Evolutionary conservation across 2,113 vertebrate species (phyloP).

Genomic region (Mellivora capensis): DNA sequence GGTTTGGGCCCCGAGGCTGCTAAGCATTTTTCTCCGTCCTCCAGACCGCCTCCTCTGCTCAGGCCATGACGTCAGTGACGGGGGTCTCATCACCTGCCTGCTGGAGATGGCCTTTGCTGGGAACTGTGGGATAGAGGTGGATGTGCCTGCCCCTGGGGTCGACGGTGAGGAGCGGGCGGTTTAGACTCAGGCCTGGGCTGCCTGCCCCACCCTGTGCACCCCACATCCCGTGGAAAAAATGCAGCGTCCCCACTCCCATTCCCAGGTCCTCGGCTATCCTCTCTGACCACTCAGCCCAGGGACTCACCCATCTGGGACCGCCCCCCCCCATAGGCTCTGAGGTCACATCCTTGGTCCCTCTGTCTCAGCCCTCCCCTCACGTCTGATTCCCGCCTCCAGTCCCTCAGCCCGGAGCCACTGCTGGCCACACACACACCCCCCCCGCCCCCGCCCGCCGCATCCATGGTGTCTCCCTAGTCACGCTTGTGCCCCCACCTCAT

Average conservation of each 20-base stretch:
- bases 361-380: background rate
- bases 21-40: background rate
- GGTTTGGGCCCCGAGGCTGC: background rate
- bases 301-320: background rate
- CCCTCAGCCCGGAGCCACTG: background rate
- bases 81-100: slow-evolving; percentile 90
- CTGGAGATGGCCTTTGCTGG: slow-evolving; percentile 96
- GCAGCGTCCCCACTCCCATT: background rate
- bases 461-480: background rate
- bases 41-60: slow-evolving; percentile 87
- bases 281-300: background rate
- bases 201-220: background rate
- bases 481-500: background rate
- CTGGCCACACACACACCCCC: too few species aligned
- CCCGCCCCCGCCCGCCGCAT: too few species aligned
- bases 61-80: slow-evolving; percentile 94
- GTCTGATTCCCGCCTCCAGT: background rate
- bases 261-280: background rate
- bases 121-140: slow-evolving; percentile 88
- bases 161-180: slow-evolving; percentile 79
- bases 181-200: background rate
- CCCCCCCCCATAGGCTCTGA: background rate
- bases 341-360: background rate
- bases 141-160: slow-evolving; percentile 79
- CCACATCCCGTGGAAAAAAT: background rate